A percentile compares a stretch with the other conserved stretches of the same genome.
Conservation (phyloP, 2,888 invertebrate genomes). For the Elgonia sp. region DNA sequence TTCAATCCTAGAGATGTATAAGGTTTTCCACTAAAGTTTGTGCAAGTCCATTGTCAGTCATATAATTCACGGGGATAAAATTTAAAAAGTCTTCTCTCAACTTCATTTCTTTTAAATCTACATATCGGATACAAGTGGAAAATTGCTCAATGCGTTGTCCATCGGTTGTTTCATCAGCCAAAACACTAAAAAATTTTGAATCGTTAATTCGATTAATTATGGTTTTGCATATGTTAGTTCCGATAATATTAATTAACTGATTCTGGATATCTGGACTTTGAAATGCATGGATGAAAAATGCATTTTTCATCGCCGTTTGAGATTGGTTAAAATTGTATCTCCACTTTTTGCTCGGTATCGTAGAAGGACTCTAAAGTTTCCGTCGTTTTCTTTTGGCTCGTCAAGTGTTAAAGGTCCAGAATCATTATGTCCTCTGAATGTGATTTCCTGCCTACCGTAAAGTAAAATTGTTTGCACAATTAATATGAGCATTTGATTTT, state of each 20-base stretch:
- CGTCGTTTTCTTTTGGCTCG: constrained; percentile 9
- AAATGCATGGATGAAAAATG: constrained; percentile 12
- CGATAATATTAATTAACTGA: constrained; percentile 12
- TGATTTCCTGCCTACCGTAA: too few species aligned
- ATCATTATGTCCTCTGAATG: constrained; percentile 20
- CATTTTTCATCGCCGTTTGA: constrained; percentile 7
- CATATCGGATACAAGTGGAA: constrained; percentile 15
- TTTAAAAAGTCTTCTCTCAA: constrained; percentile 19
- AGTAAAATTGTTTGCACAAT: too few species aligned
- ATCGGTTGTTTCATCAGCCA: constrained; percentile 41
- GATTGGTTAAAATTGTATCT: background rate
- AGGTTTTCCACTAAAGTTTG: too few species aligned
- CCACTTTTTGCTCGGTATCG: constrained; percentile 9
- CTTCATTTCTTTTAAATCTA: background rate
- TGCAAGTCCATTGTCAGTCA: constrained; percentile 13
- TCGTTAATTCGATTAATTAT: constrained; percentile 3
- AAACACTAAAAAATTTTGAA: background rate
- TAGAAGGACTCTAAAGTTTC: constrained; percentile 11
- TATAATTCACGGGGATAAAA: constrained; percentile 6
- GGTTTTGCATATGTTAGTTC: background rate
- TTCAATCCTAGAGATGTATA: too few species aligned
- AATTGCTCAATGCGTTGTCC: constrained; percentile 25
- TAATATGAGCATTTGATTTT: too few species aligned
- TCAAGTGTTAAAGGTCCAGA: background rate
- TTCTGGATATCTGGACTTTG: constrained; percentile 31